Percentiles rank a stretch among this genome's conserved stretches.
phyloP scores from a whole-genome alignment of 1,140 invertebrate species.

The Drosophila kikkawai region DNA sequence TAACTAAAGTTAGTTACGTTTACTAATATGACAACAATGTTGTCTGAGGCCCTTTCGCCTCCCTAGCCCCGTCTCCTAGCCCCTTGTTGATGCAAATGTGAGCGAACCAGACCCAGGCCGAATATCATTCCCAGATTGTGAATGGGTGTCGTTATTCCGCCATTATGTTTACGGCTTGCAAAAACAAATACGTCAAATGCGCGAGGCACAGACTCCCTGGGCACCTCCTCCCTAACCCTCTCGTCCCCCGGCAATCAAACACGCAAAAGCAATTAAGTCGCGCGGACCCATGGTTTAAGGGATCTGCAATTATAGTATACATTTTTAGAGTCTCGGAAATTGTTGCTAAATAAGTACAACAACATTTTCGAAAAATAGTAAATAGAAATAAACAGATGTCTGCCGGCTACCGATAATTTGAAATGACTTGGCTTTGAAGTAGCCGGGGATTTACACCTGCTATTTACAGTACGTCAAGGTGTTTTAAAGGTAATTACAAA shows the following conservation, averaged over 20 bases:
- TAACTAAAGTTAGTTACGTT: conserved; percentile 83
- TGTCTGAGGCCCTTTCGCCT: conserved; percentile 23
- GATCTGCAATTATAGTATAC: conserved; percentile 22
- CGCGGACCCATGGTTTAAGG: conserved; percentile 15
- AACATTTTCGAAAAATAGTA: background rate
- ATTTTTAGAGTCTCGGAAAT: background rate
- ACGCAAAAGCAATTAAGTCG: conserved; percentile 45
- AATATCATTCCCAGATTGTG: conserved; percentile 20
- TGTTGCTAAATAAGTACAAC: background rate
- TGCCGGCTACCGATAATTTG: conserved; percentile 2
- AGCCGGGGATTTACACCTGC: background rate
- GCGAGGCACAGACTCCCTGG: conserved; percentile 1
- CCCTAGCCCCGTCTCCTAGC: too few relatives aligned
- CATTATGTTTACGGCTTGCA: conserved; percentile 36
- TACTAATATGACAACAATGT: conserved; percentile 80
- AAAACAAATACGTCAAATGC: conserved; percentile 40
- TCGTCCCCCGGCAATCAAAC: conserved; percentile 27
- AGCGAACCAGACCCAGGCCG: background rate
- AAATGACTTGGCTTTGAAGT: conserved; percentile 10
- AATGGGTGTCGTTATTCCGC: conserved; percentile 47
- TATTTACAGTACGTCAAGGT: background rate
- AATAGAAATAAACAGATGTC: background rate
- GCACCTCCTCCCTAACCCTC: background rate
- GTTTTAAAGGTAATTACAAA: background rate
- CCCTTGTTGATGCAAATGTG: too few relatives aligned